Conservation (phyloP, 2,113 vertebrate species). For the Aphyosemion australe region DNA sequence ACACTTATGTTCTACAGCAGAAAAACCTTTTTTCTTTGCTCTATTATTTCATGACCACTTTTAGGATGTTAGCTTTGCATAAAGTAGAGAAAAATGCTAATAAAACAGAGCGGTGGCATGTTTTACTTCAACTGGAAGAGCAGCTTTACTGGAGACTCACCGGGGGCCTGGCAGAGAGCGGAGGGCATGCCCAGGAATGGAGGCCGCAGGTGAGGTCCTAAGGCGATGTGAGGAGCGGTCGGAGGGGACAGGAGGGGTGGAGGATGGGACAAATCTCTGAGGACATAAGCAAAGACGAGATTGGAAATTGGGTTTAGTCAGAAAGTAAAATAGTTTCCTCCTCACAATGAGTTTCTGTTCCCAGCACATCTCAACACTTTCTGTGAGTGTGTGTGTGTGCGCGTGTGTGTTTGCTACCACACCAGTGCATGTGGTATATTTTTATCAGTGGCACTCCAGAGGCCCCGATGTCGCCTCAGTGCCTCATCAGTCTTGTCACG, state of each 20-base stretch:
- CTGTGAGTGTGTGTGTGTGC: not conserved
- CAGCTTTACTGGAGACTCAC: conserved; percentile 74
- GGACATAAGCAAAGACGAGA: conserved; percentile 32
- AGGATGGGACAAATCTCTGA: conserved; percentile 92
- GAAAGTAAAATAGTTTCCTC: not conserved
- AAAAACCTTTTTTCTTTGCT: not conserved
- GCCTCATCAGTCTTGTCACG: conserved; percentile 83
- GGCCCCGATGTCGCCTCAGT: conserved; percentile 68
- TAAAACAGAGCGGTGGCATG: not conserved
- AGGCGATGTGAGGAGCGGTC: conserved; percentile 90
- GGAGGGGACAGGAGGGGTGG: conserved; percentile 92
- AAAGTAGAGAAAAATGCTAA: not conserved
- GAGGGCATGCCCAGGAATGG: conserved; percentile 94
- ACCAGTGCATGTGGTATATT: conserved; percentile 66
- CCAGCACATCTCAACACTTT: conserved; percentile 10
- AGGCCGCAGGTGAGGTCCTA: conserved; percentile 93
- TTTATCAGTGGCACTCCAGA: conserved; percentile 74
- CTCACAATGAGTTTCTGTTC: not conserved
- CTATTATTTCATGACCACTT: not conserved
- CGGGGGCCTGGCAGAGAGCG: conserved; percentile 93
- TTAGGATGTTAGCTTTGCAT: not conserved
- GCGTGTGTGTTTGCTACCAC: conserved; percentile 15
- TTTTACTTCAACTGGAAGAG: not conserved
- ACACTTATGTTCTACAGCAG: not conserved
- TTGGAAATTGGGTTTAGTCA: not conserved